Evolutionary conservation across 2,888 invertebrate genomes (phyloP).

Genomic region (Drosophila vallismaia): DNA sequence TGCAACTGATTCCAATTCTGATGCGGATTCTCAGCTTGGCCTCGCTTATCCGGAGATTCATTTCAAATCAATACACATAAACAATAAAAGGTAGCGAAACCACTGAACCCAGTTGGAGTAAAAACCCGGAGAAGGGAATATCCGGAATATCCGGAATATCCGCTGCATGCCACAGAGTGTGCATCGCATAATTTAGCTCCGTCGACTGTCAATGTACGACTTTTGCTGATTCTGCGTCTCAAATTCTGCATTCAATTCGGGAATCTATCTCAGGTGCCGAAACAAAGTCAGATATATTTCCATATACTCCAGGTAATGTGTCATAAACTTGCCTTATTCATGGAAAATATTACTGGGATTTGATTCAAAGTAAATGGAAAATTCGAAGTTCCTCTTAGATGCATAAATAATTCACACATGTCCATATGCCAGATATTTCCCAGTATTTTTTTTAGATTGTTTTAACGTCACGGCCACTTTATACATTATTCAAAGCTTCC

Average conservation of each 20-base stretch:
- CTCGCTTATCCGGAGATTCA: slow-evolving; percentile 72
- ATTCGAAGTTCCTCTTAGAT: slow-evolving; percentile 6
- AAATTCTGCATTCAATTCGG: slow-evolving; percentile 23
- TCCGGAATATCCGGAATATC: slow-evolving; percentile 1
- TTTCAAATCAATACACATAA: slow-evolving; percentile 78
- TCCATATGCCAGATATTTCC: not conserved
- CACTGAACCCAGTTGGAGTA: slow-evolving; percentile 35
- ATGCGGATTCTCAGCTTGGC: slow-evolving; percentile 40
- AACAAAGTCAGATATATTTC: slow-evolving; percentile 53
- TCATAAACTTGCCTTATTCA: slow-evolving; percentile 43
- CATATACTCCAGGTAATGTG: slow-evolving; percentile 8
- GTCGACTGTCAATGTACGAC: slow-evolving; percentile 52
- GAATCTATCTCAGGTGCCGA: slow-evolving; percentile 39
- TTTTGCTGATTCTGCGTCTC: slow-evolving; percentile 29
- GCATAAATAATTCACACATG: too few species aligned
- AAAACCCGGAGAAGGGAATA: not conserved
- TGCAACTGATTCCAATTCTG: slow-evolving; percentile 34
- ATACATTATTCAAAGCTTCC: not conserved
- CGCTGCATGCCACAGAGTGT: slow-evolving; percentile 12
- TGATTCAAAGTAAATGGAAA: slow-evolving; percentile 15
- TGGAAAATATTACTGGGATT: slow-evolving; percentile 12
- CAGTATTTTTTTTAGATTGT: not conserved
- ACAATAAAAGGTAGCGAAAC: slow-evolving; percentile 60
- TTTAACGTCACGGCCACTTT: not conserved
- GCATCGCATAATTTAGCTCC: slow-evolving; percentile 50